A percentile compares a stretch with the other conserved stretches of the same genome.
These are phyloP conservation scores for Acleris cristana DNA, from an alignment of 2,888 invertebrate species.

Conservation along the genomic window DNA sequence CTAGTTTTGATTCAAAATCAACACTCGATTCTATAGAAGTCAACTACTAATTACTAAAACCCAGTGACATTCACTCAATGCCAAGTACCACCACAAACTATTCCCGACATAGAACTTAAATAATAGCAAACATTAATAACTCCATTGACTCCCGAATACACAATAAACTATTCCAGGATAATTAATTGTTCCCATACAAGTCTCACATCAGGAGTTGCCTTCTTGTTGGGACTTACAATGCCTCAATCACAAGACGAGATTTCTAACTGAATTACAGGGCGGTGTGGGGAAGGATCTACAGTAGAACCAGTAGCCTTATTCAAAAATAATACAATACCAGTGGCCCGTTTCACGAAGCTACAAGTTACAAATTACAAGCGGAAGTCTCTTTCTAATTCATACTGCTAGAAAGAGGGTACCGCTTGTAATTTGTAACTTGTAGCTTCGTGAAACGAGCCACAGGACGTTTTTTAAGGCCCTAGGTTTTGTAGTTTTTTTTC, in stretches of 20 bases:
- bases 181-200: conserved; percentile 22
- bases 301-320: not conserved
- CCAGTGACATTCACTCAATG: no score
- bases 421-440: no score
- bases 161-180: conserved; percentile 19
- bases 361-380: no score
- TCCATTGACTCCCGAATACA: conserved; percentile 17
- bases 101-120: conserved; percentile 4
- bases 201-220: conserved; percentile 5
- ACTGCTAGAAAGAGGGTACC: no score
- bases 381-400: no score
- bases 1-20: no score
- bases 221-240: conserved; percentile 58
- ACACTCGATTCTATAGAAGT: no score
- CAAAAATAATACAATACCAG: not conserved
- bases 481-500: no score
- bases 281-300: not conserved
- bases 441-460: no score
- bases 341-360: no score
- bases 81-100: not conserved
- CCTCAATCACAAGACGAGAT: conserved; percentile 70
- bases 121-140: conserved; percentile 20
- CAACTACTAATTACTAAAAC: not conserved
- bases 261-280: conserved; percentile 70
- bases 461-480: not conserved